These are phyloP conservation scores for Hemiprocne comata DNA, from an alignment of 2,113 vertebrate species.

Conservation along the genomic window DNA sequence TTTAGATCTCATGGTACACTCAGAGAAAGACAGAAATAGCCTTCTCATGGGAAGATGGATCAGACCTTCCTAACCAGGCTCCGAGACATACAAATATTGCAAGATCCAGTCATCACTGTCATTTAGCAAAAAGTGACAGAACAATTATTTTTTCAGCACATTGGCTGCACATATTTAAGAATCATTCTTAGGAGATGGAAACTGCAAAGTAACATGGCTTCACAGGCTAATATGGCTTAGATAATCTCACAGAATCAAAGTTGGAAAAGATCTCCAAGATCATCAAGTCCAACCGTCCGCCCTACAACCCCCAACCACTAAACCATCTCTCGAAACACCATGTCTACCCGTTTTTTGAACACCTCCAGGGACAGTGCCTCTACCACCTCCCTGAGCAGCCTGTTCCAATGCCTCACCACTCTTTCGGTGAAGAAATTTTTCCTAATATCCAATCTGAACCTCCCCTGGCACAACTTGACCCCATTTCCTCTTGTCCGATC, in stretches of 20 bases:
- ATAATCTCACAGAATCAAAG: not conserved
- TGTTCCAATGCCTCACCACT: not conserved
- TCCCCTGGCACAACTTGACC: too few relatives aligned
- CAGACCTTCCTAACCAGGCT: not conserved
- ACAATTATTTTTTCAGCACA: not conserved
- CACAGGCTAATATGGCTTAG: not conserved
- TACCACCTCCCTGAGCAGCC: not conserved
- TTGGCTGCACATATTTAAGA: not conserved
- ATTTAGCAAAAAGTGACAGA: not conserved
- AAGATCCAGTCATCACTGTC: not conserved
- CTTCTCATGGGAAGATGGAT: not conserved
- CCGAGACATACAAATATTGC: not conserved
- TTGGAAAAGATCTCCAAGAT: too few relatives aligned
- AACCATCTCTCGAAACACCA: too few relatives aligned
- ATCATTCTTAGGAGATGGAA: not conserved
- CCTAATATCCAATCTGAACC: too few relatives aligned
- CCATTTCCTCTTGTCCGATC: too few relatives aligned
- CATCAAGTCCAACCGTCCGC: too few relatives aligned
- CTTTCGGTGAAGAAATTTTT: too few relatives aligned
- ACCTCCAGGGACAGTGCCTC: not conserved
- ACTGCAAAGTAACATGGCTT: not conserved
- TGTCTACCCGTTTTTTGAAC: too few relatives aligned
- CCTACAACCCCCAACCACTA: too few relatives aligned
- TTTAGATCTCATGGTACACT: not conserved
- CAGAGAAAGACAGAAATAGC: not conserved